Base-by-base conservation (phyloP, 92 coral and sea anemone species). In the Diadumene lineata region DNA sequence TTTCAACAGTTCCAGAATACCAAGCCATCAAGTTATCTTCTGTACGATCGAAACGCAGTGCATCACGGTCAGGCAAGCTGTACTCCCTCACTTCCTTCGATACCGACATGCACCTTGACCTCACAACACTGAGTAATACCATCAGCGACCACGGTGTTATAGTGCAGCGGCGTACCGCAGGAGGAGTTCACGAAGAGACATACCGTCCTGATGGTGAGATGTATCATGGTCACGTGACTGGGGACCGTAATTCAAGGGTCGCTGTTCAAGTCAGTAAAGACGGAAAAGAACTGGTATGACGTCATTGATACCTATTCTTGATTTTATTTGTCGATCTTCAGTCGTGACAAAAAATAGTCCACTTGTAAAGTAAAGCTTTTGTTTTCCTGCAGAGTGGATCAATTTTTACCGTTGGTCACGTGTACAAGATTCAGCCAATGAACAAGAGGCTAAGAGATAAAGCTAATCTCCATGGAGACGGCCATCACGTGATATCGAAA, bases 1-100 rank as follows among this genome's bases (percentile, higher is more conserved):
- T n/a, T n/a, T n/a, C 69, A 18, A 25, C 72, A 90, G 96, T 83
- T 64, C 92, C 92, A 66, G 96, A 90, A 21, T 90, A 90, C 43
- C 84, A 86, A 50, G 68, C 84, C 6, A 58, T 68, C 22, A 63
- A 33, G 1, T 34, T 86, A 26, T 23, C 30, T 8, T 79, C 44
- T 10, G 77, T 50, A 50, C 77, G 79, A 68, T 25, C 34, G 19
- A 79, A 72, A 57, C 75, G 96, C 43, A 86, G 79, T 50, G 25
- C 68, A 8, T 22, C 16, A 9, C 43, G 66, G 26, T 43, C 31
- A 4, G 56, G 72, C 38, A 78, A 77, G 31, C 28, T 48, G 9
- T 66, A 70, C 72, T 51, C 64, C 18, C 50, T 90, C 25, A 48
- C 82, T 19, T 85, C 90, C 19, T 87, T 90, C 71, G 84, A 85